These are phyloP conservation scores for Paedocypris micromegethes DNA, from an alignment of 2,797 vertebrate genomes.

Conservation along the genomic window DNA sequence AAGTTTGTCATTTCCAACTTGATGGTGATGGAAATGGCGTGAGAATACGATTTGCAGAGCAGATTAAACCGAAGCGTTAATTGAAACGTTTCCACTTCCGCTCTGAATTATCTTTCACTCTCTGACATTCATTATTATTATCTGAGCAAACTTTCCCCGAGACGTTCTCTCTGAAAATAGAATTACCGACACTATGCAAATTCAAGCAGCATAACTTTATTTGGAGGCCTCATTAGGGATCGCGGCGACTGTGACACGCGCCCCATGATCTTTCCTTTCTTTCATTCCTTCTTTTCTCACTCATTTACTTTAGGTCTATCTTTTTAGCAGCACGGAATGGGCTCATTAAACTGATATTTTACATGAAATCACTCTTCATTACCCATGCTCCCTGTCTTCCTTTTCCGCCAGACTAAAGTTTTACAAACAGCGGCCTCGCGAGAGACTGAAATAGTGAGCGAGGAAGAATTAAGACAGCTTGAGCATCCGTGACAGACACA, in stretches of 20 bases:
- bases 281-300: conserved; percentile 10
- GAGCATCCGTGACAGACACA: conserved; percentile 46
- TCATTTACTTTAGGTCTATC: conserved; percentile 38
- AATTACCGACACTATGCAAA: conserved; percentile 46
- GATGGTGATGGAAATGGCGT: too few relatives aligned
- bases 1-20: too few relatives aligned
- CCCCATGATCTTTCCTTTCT: conserved; percentile 39
- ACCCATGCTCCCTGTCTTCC: conserved; percentile 53
- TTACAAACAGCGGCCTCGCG: conserved; percentile 44
- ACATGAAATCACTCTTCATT: conserved; percentile 51
- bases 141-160: conserved; percentile 38
- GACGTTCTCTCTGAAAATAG: conserved; percentile 45
- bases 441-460: conserved; percentile 29
- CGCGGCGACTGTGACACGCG: conserved; percentile 42
- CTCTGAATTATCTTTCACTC: neutral
- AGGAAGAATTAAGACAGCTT: conserved; percentile 41
- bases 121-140: conserved; percentile 30
- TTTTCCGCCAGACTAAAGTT: conserved; percentile 55
- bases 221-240: conserved; percentile 48
- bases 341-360: conserved; percentile 50
- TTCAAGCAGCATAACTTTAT: conserved; percentile 46
- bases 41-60: too few relatives aligned
- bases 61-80: too few relatives aligned
- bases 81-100: too few relatives aligned
- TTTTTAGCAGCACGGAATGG: conserved; percentile 40